Percentiles rank a stretch among this genome's conserved stretches.
Evolutionary conservation across 1,140 invertebrate genomes (phyloP).

Genomic region (Brachionus rotundiformis): DNA sequence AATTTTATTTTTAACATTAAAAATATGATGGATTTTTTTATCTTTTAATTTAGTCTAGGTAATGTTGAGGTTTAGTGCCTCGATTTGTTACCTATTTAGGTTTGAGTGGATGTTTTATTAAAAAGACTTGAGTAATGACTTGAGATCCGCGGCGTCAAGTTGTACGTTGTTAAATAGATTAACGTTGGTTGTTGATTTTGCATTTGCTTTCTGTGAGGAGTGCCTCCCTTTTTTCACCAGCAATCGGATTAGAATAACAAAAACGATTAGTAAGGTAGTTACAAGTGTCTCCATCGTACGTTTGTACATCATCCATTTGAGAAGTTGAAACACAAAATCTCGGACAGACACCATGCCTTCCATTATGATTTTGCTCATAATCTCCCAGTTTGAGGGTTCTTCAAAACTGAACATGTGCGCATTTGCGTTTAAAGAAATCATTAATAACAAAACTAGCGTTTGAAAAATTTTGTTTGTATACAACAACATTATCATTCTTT

Average conservation of each 20-base stretch:
- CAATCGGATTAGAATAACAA: neutral
- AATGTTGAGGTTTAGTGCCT: too few species aligned
- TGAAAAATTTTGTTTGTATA: neutral
- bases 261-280: neutral
- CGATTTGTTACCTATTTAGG: too few species aligned
- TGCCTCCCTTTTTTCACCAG: neutral
- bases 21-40: too few species aligned
- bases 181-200: neutral
- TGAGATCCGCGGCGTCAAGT: neutral
- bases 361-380: neutral
- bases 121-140: too few species aligned
- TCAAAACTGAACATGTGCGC: neutral
- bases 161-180: neutral
- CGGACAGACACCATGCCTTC: neutral
- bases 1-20: too few species aligned
- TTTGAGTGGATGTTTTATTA: too few species aligned
- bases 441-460: neutral
- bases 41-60: too few species aligned
- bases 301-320: neutral
- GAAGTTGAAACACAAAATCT: neutral
- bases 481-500: neutral
- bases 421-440: neutral
- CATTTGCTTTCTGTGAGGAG: neutral
- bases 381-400: conserved; percentile 1
- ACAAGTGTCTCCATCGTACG: neutral